These are phyloP conservation scores for Nyleta sp. DNA, from an alignment of 2,888 invertebrate genomes.

Conservation along the genomic window DNA sequence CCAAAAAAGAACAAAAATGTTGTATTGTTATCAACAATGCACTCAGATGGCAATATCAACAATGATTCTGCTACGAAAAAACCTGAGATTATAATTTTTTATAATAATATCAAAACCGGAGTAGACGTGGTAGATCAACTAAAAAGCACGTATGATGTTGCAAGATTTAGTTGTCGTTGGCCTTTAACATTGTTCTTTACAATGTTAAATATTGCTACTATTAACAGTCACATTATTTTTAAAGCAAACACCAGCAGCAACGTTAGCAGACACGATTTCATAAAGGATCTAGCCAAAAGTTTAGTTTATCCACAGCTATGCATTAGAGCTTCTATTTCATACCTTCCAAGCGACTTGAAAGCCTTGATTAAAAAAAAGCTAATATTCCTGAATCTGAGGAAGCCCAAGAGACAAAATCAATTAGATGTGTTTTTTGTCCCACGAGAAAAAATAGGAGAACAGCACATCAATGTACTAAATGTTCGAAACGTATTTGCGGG, in stretches of 20 bases:
- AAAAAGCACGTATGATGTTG: background rate
- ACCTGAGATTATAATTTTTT: slow-evolving; percentile 3
- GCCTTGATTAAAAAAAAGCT: background rate
- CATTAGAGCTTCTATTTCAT: background rate
- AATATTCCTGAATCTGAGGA: slow-evolving; percentile 15
- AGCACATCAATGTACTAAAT: background rate
- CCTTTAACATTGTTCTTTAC: slow-evolving; percentile 5
- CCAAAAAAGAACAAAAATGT: slow-evolving; percentile 17
- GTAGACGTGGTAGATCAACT: slow-evolving; percentile 7
- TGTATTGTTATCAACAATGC: slow-evolving; percentile 16
- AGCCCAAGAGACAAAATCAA: slow-evolving; percentile 1
- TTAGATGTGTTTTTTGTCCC: slow-evolving; percentile 3
- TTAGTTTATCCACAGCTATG: background rate
- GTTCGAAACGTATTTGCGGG: slow-evolving; percentile 5
- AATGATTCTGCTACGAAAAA: background rate
- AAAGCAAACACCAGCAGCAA: background rate
- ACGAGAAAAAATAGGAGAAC: slow-evolving; percentile 13
- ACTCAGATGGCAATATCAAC: background rate
- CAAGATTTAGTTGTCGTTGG: background rate
- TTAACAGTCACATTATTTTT: slow-evolving; percentile 10
- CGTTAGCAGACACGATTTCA: background rate
- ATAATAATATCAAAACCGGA: slow-evolving; percentile 8
- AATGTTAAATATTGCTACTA: slow-evolving; percentile 3
- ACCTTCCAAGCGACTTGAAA: background rate
- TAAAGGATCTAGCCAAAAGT: background rate